Base-by-base conservation (phyloP, 2,888 invertebrate species). In the Eucera pruinosa region DNA sequence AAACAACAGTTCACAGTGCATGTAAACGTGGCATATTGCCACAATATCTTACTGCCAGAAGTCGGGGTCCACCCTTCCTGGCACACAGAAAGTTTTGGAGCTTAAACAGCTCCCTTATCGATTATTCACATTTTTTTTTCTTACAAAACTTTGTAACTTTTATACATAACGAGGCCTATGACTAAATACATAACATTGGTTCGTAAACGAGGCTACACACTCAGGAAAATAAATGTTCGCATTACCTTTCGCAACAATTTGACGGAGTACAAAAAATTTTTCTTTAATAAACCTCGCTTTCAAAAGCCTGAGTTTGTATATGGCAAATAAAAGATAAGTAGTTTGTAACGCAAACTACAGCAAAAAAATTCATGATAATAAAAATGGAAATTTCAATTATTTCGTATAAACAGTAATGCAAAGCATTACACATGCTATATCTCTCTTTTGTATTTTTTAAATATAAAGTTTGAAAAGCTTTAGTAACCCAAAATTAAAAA, bases 41-140 rank as follows among this genome's bases (percentile, higher is more conserved):
- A 70, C 65, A 65, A 52, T 47, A 60, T 15, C 23, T 78, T 66
- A 48, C 30, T 78, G 71, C 80, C 78, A 76, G 25, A 15, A 66
- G 55, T 70, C n/a, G 83, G 85, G 88, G 66, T 88, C 87, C 78
- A 86, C 86, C 86, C 86, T 81, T 75, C 72, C 70, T 84, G 86
- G 80, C 84, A 79, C 55, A 58, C n/a, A n/a, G n/a, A n/a, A n/a
- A n/a, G 55, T 50, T 66, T 74, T 36, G 62, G 62, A 75, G 57
- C 60, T 71, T 67, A 67, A 47, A 43, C 61, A 66, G 72, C 66
- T 79, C 58, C 52, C 67, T 61, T 76, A 82, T 72, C 60, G 58
- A 74, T 78, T 86, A 82, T 84, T 81, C 75, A 81, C 76, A 78
- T 81, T 50, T 69, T 71, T 80, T 48, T 81, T 62, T 74, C 66